These are phyloP conservation scores for Cerastis rubricosa DNA, from an alignment of 2,888 invertebrate genomes.

Conservation along the genomic window DNA sequence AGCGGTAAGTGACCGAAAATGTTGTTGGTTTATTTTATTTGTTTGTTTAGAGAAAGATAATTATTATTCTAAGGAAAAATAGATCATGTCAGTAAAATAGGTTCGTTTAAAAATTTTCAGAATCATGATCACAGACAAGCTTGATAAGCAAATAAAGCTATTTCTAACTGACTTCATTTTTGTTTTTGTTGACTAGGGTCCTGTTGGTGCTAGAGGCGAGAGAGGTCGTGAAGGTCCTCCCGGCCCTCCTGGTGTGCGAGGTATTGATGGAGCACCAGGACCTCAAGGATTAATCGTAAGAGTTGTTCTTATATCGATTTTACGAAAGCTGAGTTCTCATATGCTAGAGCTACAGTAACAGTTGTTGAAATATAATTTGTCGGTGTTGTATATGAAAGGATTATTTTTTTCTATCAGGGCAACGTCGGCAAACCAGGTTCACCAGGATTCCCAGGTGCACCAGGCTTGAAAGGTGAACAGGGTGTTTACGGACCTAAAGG, in stretches of 20 bases:
- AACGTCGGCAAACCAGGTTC: slow-evolving; percentile 95
- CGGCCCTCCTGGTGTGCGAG: slow-evolving; percentile 94
- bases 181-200: slow-evolving; percentile 90
- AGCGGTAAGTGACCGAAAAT: slow-evolving; percentile 85
- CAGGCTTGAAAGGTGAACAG: slow-evolving; percentile 95
- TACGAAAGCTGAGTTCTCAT: neutral
- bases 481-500: slow-evolving; percentile 95
- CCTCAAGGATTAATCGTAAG: slow-evolving; percentile 94
- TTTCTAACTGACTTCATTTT: neutral
- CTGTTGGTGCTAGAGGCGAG: slow-evolving; percentile 95
- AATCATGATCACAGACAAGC: neutral
- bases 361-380: neutral
- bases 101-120: neutral
- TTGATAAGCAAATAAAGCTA: neutral
- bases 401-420: slow-evolving; percentile 88
- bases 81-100: neutral
- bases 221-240: slow-evolving; percentile 96
- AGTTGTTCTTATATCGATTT: slow-evolving; percentile 27
- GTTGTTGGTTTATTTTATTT: neutral
- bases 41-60: neutral
- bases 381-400: neutral
- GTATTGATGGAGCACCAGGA: slow-evolving; percentile 95
- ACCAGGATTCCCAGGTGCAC: slow-evolving; percentile 96
- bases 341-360: too few relatives aligned
- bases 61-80: neutral